Evolutionary conservation across 2,888 invertebrate genomes (phyloP), one percentile per base, ranked within the genome.

Genomic region (Digitonthophagus gazella): DNA sequence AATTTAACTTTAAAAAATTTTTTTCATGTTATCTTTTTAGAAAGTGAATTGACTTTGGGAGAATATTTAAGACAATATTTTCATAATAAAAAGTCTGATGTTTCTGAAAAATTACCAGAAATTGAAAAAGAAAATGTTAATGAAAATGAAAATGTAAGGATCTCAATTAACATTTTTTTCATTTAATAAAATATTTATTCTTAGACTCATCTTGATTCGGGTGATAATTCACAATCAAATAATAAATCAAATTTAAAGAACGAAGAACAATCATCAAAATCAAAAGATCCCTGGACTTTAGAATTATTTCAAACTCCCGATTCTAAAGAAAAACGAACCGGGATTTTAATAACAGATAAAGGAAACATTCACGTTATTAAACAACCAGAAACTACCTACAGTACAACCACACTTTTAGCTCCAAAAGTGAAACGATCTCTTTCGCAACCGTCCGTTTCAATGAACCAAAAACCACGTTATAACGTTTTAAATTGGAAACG

Each of bases 361-460:
- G 81, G 78, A 4, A 79, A 73, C 65, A 71, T 79, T 54, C 79
- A 80, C 67, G 74, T 79, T 14, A 77, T 79, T 44, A 78, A 78
- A 71, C 71, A 73, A 65, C 72, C 72, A 2, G 66, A 75, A 14
- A 69, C 64, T 18, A 15, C 65, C 3, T 63, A 65, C 65, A 55
- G 63, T 54, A 28, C 65, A 5, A 67, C 67, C 8, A 57, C 69
- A 20, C 55, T 65, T 67, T 16, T 69, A 56, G 66, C 66, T 20
- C 73, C 76, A 15, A 79, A 78, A 73, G 76, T 82, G 54, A 76
- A 78, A 69, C 74, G 82, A 68, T 82, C 82, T 3, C 67, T 80
- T 16, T 81, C 81, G 0, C 82, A 83, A 72, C 81, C 82, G 56
- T 72, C 75, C 15, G 70, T 74, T 54, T 68, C 67, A n/a, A 58